These are phyloP conservation scores for Acipenser oxyrinchus DNA, from an alignment of 2,797 vertebrate genomes.

Conservation along the genomic window DNA sequence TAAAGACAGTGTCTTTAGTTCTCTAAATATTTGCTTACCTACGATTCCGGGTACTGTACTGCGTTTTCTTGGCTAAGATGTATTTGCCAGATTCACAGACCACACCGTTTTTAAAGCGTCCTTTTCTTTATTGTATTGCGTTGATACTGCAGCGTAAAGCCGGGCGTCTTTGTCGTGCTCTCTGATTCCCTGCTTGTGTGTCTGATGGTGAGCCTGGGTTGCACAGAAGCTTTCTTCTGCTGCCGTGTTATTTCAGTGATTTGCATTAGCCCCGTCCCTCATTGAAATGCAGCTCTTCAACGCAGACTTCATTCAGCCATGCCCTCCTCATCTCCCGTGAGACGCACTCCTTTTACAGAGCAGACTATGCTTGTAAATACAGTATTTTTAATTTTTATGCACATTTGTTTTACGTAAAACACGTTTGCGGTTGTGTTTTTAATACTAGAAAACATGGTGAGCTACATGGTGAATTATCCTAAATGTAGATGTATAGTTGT, in stretches of 20 bases:
- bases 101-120: neutral
- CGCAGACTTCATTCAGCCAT: conserved; percentile 35
- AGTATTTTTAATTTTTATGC: too few relatives aligned
- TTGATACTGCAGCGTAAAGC: conserved; percentile 35
- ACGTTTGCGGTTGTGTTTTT: too few relatives aligned
- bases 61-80: conserved; percentile 6
- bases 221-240: conserved; percentile 52
- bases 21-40: neutral
- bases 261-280: conserved; percentile 63
- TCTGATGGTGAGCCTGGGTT: conserved; percentile 29
- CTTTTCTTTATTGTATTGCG: neutral
- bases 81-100: neutral
- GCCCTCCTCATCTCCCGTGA: conserved; percentile 42
- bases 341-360: conserved; percentile 1
- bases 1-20: neutral
- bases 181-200: conserved; percentile 34
- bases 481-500: too few relatives aligned
- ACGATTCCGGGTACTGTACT: conserved; percentile 39
- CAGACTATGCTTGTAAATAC: neutral
- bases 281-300: conserved; percentile 65
- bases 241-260: conserved; percentile 62
- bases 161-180: conserved; percentile 53
- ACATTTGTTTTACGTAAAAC: too few relatives aligned
- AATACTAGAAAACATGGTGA: too few relatives aligned
- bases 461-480: too few relatives aligned